Base-by-base conservation (phyloP, 2,113 vertebrate species). In the Deroptyus accipitrinus region DNA sequence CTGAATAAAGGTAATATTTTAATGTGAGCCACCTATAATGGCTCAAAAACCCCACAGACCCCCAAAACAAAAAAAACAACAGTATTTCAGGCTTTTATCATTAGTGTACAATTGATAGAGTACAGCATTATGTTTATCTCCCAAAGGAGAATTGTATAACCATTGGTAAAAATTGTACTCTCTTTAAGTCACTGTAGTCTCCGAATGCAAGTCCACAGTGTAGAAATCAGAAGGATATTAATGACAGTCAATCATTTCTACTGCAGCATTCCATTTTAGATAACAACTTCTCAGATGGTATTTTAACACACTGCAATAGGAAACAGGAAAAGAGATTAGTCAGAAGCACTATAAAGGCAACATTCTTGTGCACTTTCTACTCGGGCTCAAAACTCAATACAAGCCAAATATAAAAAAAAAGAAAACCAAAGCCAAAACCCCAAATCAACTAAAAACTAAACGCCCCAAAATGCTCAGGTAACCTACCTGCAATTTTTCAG, bases 1-100 rank as follows among this genome's bases (percentile, higher is more conserved):
- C 95, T 99, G 93, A 98, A 92, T 75, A 98, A 98, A 99, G 99
- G 99, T 99, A 98, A 98, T 96, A 37, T 46, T 93, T 74, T 35
- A 16, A 8, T 8, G 33, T 90, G 51, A 90, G 27, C 12, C 16
- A 49, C 13, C 3, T 59, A 3, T 20, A 83, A 54, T 5, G 51
- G 15, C 39, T 81, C 7, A 44, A 74, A 77, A 59, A 51, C 31
- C 28, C 39, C 52, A 18, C 55, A 57, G n/a, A 4, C 30, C 13
- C 55, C 31, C 31, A 20, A n/a, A 57, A 4, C 55, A 19, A 22
- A 57, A 55, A 57, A 57, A 57, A 4, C 31, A 33, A 25, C 15
- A 72, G 5, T 5, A 46, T 42, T 64, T 3, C 31, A 88, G 59
- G n/a, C 4, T 82, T 86, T 82, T 66, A 18, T 81, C 35, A 10